A percentile compares a stretch with the other conserved stretches of the same genome.
phyloP scores from a whole-genome alignment of 2,888 invertebrate species.

The Germaria angustata region DNA sequence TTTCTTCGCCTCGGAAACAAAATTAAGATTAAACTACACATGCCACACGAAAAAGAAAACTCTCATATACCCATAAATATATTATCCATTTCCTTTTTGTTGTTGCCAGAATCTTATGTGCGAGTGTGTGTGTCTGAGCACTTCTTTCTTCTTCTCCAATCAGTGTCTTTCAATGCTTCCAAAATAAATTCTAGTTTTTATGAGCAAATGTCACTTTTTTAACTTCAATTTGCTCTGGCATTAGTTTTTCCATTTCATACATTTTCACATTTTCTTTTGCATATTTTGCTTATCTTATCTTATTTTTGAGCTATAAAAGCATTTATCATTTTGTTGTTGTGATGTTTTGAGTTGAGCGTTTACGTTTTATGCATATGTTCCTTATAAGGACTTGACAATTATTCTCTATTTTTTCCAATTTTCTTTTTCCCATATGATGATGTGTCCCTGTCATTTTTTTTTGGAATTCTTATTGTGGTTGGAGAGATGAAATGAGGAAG shows the following conservation, averaged over 20 bases:
- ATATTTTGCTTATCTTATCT: conserved; percentile 39
- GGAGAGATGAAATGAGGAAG: not conserved
- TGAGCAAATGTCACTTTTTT: conserved; percentile 32
- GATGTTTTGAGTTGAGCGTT: conserved; percentile 34
- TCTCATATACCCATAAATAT: conserved; percentile 10
- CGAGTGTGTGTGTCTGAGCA: too few species aligned
- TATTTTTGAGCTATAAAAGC: conserved; percentile 35
- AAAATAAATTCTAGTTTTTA: conserved; percentile 10
- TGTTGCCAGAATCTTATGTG: not conserved
- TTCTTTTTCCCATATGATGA: conserved; percentile 28
- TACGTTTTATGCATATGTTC: not conserved
- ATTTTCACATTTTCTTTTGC: not conserved
- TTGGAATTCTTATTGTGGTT: not conserved
- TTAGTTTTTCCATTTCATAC: not conserved
- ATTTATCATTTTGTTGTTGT: conserved; percentile 44
- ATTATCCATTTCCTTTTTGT: conserved; percentile 10
- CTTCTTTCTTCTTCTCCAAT: not conserved
- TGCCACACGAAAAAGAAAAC: not conserved
- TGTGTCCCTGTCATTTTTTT: conserved; percentile 28
- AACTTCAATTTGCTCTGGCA: conserved; percentile 23
- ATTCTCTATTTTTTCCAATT: not conserved
- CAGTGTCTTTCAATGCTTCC: conserved; percentile 33
- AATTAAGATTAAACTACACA: not conserved
- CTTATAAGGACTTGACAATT: conserved; percentile 19
- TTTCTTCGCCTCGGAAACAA: not conserved